Evolutionary conservation across 2,113 vertebrate genomes (phyloP), one percentile per base, ranked within the genome.

Genomic region (Ptyas mucosa): DNA sequence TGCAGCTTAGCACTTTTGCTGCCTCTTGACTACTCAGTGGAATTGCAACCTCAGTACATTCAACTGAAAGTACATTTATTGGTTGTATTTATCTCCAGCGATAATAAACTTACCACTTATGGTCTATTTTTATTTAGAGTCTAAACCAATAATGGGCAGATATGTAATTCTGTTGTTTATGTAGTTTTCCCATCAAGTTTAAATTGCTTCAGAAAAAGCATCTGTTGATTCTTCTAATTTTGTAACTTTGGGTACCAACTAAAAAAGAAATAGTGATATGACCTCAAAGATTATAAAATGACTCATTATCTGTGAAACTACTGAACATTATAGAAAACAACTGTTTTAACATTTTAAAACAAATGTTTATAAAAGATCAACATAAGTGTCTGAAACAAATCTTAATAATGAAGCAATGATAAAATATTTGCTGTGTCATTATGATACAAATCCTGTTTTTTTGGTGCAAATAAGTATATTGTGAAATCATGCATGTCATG

Each of bases 1-100:
- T 96, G 61, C 9, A 29, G 90, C 94, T 95, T 93, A 97, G 85
- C 94, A 94, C 95, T 96, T 26, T 86, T 93, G 92, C 93, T 95
- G 95, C 95, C 95, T 75, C 94, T 93, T 8, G 29, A 95, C 94
- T 93, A 53, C 57, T 95, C 94, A 24, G 69, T 75, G 92, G 95
- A 97, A 91, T 94, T 95, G 95, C 94, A 95, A 3, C 92, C 95
- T 95, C 95, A 94, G 96, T 88, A 26, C 0, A 51, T 61, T 86
- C 49, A 91, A 91, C 94, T 0, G 81, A 96, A 96, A 94, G 93
- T 92, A 93, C 88, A 88, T 96, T 81, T 54, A 91, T 34, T 96
- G 75, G 94, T 94, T 85, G 21, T 75, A 61, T 93, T 92, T 92
- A 92, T 93, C 93, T 94, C 8, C 49, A 58, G 57, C 87, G 92